Base-by-base conservation (phyloP, 2,888 invertebrate genomes). In the Drosophila fungiperda region DNA sequence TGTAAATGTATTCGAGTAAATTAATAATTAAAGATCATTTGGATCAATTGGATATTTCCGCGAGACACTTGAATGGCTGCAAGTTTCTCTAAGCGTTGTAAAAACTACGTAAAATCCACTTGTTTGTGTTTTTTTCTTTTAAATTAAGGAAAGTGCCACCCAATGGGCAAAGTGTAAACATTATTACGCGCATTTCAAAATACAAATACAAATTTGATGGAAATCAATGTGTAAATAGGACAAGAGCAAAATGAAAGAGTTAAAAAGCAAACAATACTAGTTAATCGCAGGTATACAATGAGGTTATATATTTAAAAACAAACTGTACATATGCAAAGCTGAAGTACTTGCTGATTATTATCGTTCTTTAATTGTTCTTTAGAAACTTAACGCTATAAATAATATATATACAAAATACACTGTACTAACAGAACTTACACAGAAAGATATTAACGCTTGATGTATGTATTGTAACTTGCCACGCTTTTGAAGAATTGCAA, bases 51-150 rank as follows among this genome's bases (percentile, higher is more conserved):
- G 89, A 86, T 87, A 71, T 50, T 83, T 2, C 57, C 91, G 90
- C 89, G 83, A 91, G 87, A 73, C 78, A 88, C 92, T 93, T 93
- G 93, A 93, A 93, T 93, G 93, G 93, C 93, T 93, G 93, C 93
- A 93, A 93, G 91, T 91, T 90, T 87, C 67, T 83, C 73, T 17
- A 79, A 54, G 89, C 78, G 90, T 90, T 90, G 77, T 89, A 48
- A 48, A 23, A 29, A 35, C 55, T 73, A 83, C 71, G 87, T 90
- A 90, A 90, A 90, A 91, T 89, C 88, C 79, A 36, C 32, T n/a
- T 32, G 20, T 60, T 60, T 33, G 20, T n/a, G 20, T n/a, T 32
- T 20, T 60, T 60, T 33, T 36, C 26, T 20, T 35, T 57, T 36
- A 17, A 20, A 38, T 9, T n/a, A 0, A 9, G 1, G 1, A n/a